Evolutionary conservation across 1,140 invertebrate genomes (phyloP), one percentile per base, ranked within the genome.

Genomic region (Pseudomyrmex cubaensis): DNA sequence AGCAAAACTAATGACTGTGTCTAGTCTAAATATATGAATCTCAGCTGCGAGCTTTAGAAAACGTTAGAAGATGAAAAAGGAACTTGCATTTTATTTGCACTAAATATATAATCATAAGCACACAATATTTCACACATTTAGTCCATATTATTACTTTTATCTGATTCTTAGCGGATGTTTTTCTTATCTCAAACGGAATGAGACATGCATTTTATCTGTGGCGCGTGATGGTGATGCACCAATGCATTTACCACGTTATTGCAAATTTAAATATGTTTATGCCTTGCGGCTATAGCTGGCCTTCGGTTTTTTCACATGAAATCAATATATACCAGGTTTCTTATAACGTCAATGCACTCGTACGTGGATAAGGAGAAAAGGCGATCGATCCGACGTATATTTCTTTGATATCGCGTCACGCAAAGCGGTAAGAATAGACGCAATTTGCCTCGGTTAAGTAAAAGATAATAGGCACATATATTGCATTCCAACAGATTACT

Each of bases 301-400:
- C 63, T 62, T 62, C 74, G 63, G 22, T 20, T 83, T 78, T 78
- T 83, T 69, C 17, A 78, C 9, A 46, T 15, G 35, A 83, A 50
- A 83, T 83, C 74, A 78, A 83, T 83, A 66, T 57, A 17, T 50
- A 9, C 52, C 7, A 44, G 25, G 13, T 62, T 83, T 77, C 10
- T 59, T 56, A 50, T 66, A 84, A 78, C 82, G 54, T 78, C 56
- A 80, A 80, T 84, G 54, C 54, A 78, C 63, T 78, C 63, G 82
- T 78, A 83, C 56, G 50, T 69, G 48, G 57, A 62, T 67, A 84
- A 59, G 64, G 46, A 80, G 59, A 83, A 66, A 35, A 35, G 10
- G 12, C 63, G 74, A 83, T 78, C 82, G 82, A 78, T 83, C 22
- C 12, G 20, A 22, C 12, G 15, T 77, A 22, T 69, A 59, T 75